Percentiles rank a stretch among this genome's conserved stretches.
Conservation (phyloP, 2,888 invertebrate species). For the Sphaeridia pumilis region DNA sequence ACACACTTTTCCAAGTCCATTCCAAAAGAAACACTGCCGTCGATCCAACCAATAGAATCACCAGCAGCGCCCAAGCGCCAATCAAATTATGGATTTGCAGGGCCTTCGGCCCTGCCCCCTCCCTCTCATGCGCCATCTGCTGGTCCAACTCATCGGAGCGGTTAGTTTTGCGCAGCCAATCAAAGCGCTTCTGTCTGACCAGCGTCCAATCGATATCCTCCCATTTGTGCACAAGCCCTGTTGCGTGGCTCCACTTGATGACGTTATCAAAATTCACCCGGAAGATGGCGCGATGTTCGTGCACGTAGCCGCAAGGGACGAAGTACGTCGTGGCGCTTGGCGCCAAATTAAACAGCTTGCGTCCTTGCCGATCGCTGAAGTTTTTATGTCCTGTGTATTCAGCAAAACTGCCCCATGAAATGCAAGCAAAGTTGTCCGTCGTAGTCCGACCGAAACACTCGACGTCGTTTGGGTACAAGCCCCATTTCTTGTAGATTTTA, state of each 20-base stretch:
- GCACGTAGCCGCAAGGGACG: slow-evolving; percentile 19
- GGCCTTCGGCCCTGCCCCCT: not conserved
- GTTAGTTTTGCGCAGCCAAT: not conserved
- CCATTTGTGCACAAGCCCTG: slow-evolving; percentile 10
- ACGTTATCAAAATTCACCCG: slow-evolving; percentile 1
- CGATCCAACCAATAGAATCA: not conserved
- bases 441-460: slow-evolving; percentile 21
- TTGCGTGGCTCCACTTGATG: not conserved
- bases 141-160: not conserved
- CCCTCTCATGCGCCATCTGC: too few relatives aligned
- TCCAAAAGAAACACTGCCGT: not conserved
- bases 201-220: slow-evolving; percentile 5
- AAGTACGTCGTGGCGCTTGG: slow-evolving; percentile 17
- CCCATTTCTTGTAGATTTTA: slow-evolving; percentile 23
- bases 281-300: slow-evolving; percentile 13
- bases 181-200: not conserved
- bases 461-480: slow-evolving; percentile 18
- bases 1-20: not conserved
- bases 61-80: not conserved
- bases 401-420: slow-evolving; percentile 27
- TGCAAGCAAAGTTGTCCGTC: slow-evolving; percentile 22
- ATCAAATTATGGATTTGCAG: not conserved
- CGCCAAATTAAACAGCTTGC: slow-evolving; percentile 18
- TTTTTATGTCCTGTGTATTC: slow-evolving; percentile 23
- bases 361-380: slow-evolving; percentile 23